These are phyloP conservation scores for Hypsopygia costalis DNA, from an alignment of 2,888 invertebrate species.

Conservation along the genomic window DNA sequence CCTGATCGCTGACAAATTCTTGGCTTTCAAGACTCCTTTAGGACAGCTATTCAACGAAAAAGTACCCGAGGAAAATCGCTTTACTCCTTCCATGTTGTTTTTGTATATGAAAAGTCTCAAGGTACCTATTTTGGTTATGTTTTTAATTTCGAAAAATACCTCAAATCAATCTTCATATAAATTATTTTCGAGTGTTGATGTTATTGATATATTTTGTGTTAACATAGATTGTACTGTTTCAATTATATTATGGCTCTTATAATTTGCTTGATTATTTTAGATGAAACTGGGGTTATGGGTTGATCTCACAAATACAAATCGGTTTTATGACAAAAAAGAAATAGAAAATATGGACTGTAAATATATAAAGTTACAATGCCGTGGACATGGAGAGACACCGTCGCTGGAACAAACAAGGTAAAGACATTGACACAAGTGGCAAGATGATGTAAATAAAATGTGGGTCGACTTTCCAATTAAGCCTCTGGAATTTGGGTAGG, in stretches of 20 bases:
- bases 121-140: slow-evolving; percentile 71
- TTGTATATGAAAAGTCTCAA: slow-evolving; percentile 87
- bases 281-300: slow-evolving; percentile 96
- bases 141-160: too few relatives aligned
- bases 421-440: too few relatives aligned
- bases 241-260: too few relatives aligned
- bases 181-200: too few relatives aligned
- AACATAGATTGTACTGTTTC: too few relatives aligned
- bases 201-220: too few relatives aligned
- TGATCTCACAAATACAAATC: slow-evolving; percentile 96
- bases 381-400: slow-evolving; percentile 97
- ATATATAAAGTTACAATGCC: slow-evolving; percentile 94
- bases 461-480: too few relatives aligned
- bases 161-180: too few relatives aligned
- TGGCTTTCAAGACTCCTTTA: slow-evolving; percentile 97
- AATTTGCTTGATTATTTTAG: too few relatives aligned
- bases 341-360: slow-evolving; percentile 88
- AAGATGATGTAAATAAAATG: too few relatives aligned
- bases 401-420: slow-evolving; percentile 88
- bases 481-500: too few relatives aligned
- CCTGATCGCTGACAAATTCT: slow-evolving; percentile 89
- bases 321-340: slow-evolving; percentile 93
- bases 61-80: slow-evolving; percentile 91
- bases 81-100: slow-evolving; percentile 94
- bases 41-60: slow-evolving; percentile 89